A percentile compares a stretch with the other conserved stretches of the same genome.
Conservation (phyloP, 64 coral and sea anemone genomes). For the Montipora foliosa region DNA sequence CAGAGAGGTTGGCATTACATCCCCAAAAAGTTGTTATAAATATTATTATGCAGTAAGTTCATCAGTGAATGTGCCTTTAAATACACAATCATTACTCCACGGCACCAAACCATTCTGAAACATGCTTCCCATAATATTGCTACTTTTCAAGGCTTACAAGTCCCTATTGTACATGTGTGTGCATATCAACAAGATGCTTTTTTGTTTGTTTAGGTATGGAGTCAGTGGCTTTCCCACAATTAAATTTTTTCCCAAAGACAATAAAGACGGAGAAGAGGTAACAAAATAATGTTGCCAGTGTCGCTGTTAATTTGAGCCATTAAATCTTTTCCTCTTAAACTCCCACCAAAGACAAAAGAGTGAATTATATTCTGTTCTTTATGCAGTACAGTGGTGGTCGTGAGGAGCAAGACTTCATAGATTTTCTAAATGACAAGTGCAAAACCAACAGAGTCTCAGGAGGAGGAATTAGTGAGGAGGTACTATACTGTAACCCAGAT, state of each 20-base stretch:
- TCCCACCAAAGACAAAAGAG: no score
- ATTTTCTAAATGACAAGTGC: constrained; percentile 93
- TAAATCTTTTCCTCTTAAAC: no score
- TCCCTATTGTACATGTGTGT: neutral
- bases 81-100: no score
- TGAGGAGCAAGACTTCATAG: constrained; percentile 78
- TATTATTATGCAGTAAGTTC: no score
- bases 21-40: no score
- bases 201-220: constrained; percentile 73
- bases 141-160: no score
- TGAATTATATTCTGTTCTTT: neutral
- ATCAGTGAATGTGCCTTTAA: no score
- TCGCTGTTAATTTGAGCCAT: no score
- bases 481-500: neutral
- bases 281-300: no score
- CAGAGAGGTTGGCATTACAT: no score
- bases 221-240: constrained; percentile 94
- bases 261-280: constrained; percentile 96
- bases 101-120: no score
- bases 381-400: constrained; percentile 81
- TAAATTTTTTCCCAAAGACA: constrained; percentile 89
- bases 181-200: neutral
- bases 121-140: no score
- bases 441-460: constrained; percentile 79
- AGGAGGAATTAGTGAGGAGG: constrained; percentile 76